Conservation (phyloP, 1,140 invertebrate genomes). For the Calephelis nemesis region DNA sequence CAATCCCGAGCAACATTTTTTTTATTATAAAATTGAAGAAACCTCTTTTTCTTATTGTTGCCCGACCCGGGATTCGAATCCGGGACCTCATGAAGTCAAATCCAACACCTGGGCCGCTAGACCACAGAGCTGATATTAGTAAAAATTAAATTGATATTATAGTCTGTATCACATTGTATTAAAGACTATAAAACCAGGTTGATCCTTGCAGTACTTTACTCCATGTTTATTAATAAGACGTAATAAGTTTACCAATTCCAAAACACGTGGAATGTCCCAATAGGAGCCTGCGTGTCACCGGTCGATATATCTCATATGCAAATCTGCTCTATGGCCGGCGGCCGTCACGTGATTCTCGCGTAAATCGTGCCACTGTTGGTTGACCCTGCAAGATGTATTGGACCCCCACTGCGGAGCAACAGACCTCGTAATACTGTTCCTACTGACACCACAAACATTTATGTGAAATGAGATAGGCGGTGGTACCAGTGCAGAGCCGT, state of each 20-base stretch:
- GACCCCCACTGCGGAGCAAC: slow-evolving; percentile 1
- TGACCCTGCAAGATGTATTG: slow-evolving; percentile 22
- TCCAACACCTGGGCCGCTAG: no score
- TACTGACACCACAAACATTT: slow-evolving; percentile 1
- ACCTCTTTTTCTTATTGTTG: no score
- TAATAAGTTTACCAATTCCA: neutral
- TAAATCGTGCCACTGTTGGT: slow-evolving; percentile 24
- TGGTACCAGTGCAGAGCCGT: no score
- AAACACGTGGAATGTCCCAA: neutral
- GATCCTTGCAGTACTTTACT: no score
- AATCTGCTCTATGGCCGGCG: slow-evolving; percentile 20
- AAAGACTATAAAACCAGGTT: no score
- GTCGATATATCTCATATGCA: slow-evolving; percentile 14
- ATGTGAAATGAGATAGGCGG: neutral
- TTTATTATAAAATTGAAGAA: no score
- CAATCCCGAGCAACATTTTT: no score
- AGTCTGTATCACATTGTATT: no score
- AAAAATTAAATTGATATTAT: no score
- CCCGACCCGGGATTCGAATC: no score
- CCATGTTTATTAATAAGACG: neutral
- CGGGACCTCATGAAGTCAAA: no score
- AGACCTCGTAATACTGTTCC: slow-evolving; percentile 12
- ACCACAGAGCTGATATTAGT: no score
- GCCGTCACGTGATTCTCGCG: slow-evolving; percentile 23
- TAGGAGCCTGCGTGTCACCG: slow-evolving; percentile 5